Conservation (phyloP, 2,888 invertebrate species). For the Drosophila phalerata region DNA sequence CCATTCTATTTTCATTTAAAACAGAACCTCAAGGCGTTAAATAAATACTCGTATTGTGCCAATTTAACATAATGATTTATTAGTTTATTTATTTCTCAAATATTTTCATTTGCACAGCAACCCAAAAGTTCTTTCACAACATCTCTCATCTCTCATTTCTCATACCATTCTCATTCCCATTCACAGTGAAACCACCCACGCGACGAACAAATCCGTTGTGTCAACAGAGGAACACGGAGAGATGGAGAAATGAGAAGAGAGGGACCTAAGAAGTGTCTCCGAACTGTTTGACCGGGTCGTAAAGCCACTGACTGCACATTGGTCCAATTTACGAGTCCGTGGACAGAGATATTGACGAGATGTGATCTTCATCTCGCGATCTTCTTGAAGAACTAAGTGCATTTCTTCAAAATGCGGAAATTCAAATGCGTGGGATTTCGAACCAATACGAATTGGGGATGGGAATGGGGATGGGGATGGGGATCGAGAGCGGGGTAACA, state of each 20-base stretch:
- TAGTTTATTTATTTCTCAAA: constrained; percentile 76
- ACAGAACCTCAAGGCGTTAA: constrained; percentile 46
- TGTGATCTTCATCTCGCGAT: constrained; percentile 9
- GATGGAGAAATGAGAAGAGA: neutral
- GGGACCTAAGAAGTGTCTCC: constrained; percentile 43
- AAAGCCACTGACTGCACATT: constrained; percentile 53
- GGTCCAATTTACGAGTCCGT: constrained; percentile 63
- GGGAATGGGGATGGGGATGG: neutral
- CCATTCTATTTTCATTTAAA: constrained; percentile 70
- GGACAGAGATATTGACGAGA: constrained; percentile 67
- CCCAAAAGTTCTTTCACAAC: constrained; percentile 71
- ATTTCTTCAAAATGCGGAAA: constrained; percentile 71
- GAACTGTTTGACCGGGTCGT: constrained; percentile 57
- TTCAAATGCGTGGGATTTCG: constrained; percentile 66
- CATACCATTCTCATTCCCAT: constrained; percentile 10
- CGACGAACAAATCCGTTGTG: constrained; percentile 50
- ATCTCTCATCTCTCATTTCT: constrained; percentile 16
- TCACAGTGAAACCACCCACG: constrained; percentile 48
- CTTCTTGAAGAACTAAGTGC: constrained; percentile 46
- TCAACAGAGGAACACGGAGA: constrained; percentile 29
- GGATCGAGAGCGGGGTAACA: neutral
- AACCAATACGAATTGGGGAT: constrained; percentile 5
- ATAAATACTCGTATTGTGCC: constrained; percentile 66
- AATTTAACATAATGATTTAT: constrained; percentile 79
- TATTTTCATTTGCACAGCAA: constrained; percentile 60